A percentile compares a stretch with the other conserved stretches of the same genome.
Conservation (phyloP, 2,113 vertebrate species). For the Dipodomys spectabilis region DNA sequence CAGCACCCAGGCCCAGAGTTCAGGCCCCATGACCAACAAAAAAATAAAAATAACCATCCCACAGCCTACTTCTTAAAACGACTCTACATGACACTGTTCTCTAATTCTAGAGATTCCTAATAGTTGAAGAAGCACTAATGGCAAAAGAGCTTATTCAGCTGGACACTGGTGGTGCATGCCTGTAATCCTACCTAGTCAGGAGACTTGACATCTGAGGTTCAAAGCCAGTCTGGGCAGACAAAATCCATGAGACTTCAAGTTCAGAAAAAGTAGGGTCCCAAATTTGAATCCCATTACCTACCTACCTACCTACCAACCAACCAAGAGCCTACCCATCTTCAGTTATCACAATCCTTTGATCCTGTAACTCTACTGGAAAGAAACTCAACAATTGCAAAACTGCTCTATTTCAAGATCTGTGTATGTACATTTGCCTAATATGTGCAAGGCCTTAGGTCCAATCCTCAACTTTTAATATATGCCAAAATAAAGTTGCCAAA, state of each 20-base stretch:
- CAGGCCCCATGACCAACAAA: neutral
- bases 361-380: neutral
- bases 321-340: neutral
- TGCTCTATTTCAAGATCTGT: neutral
- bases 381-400: conserved; percentile 40
- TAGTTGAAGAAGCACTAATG: neutral
- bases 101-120: neutral
- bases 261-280: too few relatives aligned
- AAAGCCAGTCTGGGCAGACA: too few relatives aligned
- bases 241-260: too few relatives aligned
- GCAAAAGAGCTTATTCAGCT: neutral
- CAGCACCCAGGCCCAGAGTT: too few relatives aligned
- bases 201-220: too few relatives aligned
- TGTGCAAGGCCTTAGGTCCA: too few relatives aligned
- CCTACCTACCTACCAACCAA: too few relatives aligned
- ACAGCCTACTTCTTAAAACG: neutral
- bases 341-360: conserved; percentile 24
- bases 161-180: neutral
- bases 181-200: too few relatives aligned
- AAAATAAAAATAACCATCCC: too few relatives aligned
- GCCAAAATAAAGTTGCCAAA: neutral
- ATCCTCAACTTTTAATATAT: too few relatives aligned
- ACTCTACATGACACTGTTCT: conserved; percentile 28
- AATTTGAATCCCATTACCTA: too few relatives aligned
- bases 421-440: too few relatives aligned